Percentiles rank a stretch among this genome's conserved stretches.
Conservation (phyloP, 2,888 invertebrate genomes). For the Abrostola tripartita region DNA sequence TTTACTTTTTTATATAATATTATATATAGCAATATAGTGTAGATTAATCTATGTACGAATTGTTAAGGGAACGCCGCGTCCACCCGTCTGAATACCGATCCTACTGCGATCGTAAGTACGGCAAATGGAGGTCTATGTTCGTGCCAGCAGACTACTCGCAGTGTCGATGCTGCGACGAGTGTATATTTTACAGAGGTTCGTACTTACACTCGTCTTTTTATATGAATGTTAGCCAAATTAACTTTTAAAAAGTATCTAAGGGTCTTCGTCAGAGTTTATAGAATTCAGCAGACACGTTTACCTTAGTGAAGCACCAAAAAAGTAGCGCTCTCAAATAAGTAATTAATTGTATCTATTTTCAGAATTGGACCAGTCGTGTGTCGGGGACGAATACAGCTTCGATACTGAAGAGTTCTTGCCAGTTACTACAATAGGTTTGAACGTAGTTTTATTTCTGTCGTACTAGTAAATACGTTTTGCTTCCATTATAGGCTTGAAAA, state of each 20-base stretch:
- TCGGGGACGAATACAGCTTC: conserved; percentile 79
- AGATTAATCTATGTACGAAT: no score
- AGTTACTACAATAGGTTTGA: conserved; percentile 76
- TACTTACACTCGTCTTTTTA: no score
- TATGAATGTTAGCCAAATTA: no score
- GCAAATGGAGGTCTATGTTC: conserved; percentile 78
- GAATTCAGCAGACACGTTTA: no score
- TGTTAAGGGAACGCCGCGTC: conserved; percentile 73
- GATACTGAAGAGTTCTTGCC: conserved; percentile 81
- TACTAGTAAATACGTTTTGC: not conserved
- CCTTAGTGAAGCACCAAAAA: no score
- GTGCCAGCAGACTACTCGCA: conserved; percentile 77
- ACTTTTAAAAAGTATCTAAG: no score
- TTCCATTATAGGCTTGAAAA: not conserved
- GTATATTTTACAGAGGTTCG: conserved; percentile 79
- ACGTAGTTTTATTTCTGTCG: not conserved
- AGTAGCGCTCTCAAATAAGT: no score
- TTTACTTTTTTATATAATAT: no score
- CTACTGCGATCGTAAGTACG: conserved; percentile 80
- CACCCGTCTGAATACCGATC: conserved; percentile 66
- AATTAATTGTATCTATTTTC: no score
- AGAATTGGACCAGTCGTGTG: conserved; percentile 83
- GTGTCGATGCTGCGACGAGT: conserved; percentile 83
- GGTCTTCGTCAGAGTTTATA: no score
- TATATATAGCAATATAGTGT: no score